Evolutionary conservation across 30 jellyfish, hydroid and myxozoan species (phyloP).

Genomic region (Mastigias papua): DNA sequence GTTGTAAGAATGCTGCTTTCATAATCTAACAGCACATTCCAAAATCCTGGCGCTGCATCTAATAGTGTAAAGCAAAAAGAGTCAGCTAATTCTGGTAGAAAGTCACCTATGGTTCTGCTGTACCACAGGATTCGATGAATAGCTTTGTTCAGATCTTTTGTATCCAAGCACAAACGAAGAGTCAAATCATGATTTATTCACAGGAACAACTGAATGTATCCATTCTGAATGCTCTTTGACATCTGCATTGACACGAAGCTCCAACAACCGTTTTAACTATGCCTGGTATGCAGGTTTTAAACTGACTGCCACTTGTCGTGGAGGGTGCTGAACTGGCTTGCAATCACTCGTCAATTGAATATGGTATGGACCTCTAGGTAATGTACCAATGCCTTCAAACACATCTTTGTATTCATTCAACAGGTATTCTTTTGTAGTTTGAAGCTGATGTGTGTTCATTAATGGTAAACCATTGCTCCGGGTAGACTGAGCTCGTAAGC

Average conservation of each 20-base stretch:
- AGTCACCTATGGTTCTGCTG: constrained; percentile 48
- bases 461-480: too few species aligned
- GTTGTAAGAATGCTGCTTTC: constrained; percentile 24
- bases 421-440: neutral
- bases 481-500: too few species aligned
- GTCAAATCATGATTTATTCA: constrained; percentile 65
- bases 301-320: constrained; percentile 56
- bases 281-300: constrained; percentile 23
- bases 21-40: constrained; percentile 34
- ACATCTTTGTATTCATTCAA: constrained; percentile 57
- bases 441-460: constrained; percentile 2
- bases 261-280: constrained; percentile 65
- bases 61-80: constrained; percentile 8
- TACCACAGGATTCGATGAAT: constrained; percentile 17
- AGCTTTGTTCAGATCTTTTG: constrained; percentile 52
- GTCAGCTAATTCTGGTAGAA: constrained; percentile 33
- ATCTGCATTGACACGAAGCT: constrained; percentile 49
- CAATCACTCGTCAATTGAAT: constrained; percentile 31
- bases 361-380: constrained; percentile 28
- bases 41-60: constrained; percentile 18
- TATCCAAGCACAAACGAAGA: constrained; percentile 70
- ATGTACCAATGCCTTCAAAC: constrained; percentile 67
- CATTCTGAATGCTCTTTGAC: constrained; percentile 64
- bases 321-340: constrained; percentile 50
- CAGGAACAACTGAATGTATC: constrained; percentile 59